A percentile compares a stretch with the other conserved stretches of the same genome.
phyloP scores from a whole-genome alignment of 2,113 vertebrate genomes.

The Himantopus leucocephalus region DNA sequence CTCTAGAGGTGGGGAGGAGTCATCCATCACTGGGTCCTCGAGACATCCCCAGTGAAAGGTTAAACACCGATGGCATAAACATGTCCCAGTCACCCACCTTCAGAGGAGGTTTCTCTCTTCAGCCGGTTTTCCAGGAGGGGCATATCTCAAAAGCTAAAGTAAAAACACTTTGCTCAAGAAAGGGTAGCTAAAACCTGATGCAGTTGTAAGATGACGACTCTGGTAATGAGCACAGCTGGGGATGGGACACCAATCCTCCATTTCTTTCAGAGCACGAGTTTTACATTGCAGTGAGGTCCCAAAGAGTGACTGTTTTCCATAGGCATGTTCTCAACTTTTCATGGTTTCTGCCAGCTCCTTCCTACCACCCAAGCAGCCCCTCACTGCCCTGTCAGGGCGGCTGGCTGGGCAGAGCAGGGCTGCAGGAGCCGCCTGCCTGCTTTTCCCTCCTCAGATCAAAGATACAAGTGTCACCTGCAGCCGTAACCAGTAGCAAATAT shows the following conservation, averaged over 20 bases:
- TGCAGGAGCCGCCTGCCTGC: not conserved
- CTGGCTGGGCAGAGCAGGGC: not conserved
- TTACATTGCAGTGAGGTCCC: not conserved
- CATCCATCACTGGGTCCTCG: too few species aligned
- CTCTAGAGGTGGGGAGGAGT: not conserved
- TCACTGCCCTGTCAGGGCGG: fast-evolving
- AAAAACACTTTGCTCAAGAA: not conserved
- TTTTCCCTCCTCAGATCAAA: not conserved
- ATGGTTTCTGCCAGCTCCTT: not conserved
- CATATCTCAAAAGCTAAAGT: not conserved
- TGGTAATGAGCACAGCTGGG: not conserved
- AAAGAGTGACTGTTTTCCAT: fast-evolving
- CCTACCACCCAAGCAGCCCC: not conserved
- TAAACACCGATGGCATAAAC: not conserved
- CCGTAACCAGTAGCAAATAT: not conserved
- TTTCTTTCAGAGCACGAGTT: not conserved
- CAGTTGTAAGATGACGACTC: fast-evolving
- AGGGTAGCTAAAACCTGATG: not conserved
- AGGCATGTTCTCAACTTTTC: too few species aligned
- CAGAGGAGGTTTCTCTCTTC: not conserved
- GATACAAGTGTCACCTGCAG: not conserved
- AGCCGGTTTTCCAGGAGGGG: not conserved
- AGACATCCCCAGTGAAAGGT: not conserved
- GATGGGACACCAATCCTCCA: not conserved
- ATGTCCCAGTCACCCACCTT: fast-evolving